These are phyloP conservation scores for Podotricha telesiphe DNA, from an alignment of 2,888 invertebrate genomes.

Conservation along the genomic window DNA sequence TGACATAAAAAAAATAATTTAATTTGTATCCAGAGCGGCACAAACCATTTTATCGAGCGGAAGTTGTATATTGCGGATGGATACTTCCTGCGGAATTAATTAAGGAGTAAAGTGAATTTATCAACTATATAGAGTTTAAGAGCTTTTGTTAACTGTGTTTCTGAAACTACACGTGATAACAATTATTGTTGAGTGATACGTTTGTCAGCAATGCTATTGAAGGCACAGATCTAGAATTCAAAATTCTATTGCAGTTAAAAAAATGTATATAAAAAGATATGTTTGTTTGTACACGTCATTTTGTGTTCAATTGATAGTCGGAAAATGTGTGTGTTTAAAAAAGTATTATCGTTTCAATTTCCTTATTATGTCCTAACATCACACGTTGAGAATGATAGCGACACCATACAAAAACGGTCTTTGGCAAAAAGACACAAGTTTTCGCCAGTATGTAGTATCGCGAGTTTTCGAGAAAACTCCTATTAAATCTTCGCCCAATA, in stretches of 20 bases:
- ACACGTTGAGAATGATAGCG: no score
- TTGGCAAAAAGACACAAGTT: no score
- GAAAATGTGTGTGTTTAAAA: no score
- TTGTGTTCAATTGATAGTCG: no score
- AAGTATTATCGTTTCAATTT: no score
- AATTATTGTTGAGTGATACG: neutral
- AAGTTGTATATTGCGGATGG: slow-evolving; percentile 43
- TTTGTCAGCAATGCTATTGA: neutral
- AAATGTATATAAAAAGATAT: no score
- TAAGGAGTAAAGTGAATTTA: slow-evolving; percentile 41
- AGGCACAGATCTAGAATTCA: neutral
- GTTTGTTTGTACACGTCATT: no score
- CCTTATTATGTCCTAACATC: no score
- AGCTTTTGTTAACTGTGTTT: slow-evolving; percentile 15
- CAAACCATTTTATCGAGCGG: slow-evolving; percentile 42
- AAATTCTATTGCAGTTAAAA: neutral
- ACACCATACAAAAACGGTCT: no score
- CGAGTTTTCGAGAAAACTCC: no score
- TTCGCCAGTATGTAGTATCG: no score
- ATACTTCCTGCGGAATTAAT: slow-evolving; percentile 46
- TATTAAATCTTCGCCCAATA: no score
- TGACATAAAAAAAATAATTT: slow-evolving; percentile 6
- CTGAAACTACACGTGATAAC: slow-evolving; percentile 10
- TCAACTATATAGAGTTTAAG: slow-evolving; percentile 22
- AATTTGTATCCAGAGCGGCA: slow-evolving; percentile 16